Percentiles rank a stretch among this genome's conserved stretches.
These are phyloP conservation scores for Amphipoea oculea DNA, from an alignment of 2,888 invertebrate genomes.

Conservation along the genomic window DNA sequence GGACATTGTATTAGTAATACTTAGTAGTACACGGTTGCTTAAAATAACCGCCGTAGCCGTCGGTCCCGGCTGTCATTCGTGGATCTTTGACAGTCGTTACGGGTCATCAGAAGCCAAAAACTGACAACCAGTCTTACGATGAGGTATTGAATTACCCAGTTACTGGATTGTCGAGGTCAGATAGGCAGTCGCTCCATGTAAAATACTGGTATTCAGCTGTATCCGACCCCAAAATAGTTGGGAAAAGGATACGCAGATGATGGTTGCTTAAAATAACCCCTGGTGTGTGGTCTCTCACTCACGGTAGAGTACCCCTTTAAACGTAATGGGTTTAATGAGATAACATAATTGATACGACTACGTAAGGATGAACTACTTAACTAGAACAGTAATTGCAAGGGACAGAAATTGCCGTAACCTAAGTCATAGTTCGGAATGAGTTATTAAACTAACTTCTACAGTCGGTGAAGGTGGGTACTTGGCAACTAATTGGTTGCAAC, in stretches of 20 bases:
- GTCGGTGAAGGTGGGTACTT: not conserved
- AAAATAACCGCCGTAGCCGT: not conserved
- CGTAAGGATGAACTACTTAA: constrained; percentile 11
- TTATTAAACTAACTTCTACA: not conserved
- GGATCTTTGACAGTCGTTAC: too few species aligned
- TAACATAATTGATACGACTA: constrained; percentile 14
- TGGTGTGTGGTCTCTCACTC: constrained; percentile 4
- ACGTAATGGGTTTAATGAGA: constrained; percentile 4
- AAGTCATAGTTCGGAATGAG: not conserved
- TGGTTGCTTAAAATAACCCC: not conserved
- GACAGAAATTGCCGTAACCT: constrained; percentile 4
- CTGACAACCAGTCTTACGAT: not conserved
- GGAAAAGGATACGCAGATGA: not conserved
- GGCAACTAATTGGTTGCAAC: not conserved
- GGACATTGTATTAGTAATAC: constrained; percentile 3
- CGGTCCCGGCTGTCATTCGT: not conserved
- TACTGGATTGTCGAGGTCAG: not conserved
- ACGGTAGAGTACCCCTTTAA: not conserved
- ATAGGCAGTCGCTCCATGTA: not conserved
- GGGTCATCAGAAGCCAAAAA: not conserved
- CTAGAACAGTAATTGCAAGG: not conserved
- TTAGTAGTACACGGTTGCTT: not conserved
- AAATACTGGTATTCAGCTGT: not conserved
- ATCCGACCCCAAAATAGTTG: not conserved
- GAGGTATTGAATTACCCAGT: not conserved